phyloP scores from a whole-genome alignment of 2,797 vertebrate species.

The Gymnothorax reevesii region DNA sequence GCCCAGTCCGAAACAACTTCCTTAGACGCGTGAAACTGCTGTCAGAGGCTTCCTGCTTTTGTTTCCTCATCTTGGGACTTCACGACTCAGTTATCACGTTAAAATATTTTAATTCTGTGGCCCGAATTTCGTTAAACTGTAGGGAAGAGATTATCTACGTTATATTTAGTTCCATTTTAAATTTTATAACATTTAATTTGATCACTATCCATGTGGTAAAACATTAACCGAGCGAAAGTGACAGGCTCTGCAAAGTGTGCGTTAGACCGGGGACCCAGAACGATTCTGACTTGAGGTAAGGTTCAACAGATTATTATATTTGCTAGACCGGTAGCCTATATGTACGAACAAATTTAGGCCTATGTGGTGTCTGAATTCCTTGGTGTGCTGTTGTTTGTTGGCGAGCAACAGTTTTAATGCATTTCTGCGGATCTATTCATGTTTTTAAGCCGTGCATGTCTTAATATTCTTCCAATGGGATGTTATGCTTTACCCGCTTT shows the following conservation, averaged over 20 bases:
- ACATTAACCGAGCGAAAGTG: conserved; percentile 5
- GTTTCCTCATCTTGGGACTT: conserved; percentile 11
- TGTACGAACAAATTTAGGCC: no score
- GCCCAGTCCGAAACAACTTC: conserved; percentile 7
- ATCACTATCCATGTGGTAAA: conserved; percentile 13
- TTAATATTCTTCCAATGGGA: background rate
- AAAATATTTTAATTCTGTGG: background rate
- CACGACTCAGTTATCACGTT: background rate
- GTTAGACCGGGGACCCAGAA: background rate
- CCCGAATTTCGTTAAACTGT: background rate
- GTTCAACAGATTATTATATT: background rate
- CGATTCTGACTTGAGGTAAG: background rate
- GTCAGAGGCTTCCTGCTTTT: background rate
- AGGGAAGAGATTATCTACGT: conserved; percentile 1
- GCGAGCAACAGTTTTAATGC: background rate
- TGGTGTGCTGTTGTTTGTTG: background rate
- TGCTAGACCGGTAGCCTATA: background rate
- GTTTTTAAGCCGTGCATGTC: background rate
- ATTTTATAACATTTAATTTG: background rate
- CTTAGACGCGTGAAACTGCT: background rate
- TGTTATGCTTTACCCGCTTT: background rate
- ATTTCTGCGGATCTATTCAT: background rate
- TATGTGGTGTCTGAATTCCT: background rate
- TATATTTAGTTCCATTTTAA: background rate
- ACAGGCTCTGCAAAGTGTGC: no score